Evolutionary conservation across 92 coral and sea anemone species (phyloP).

Genomic region (Pocillopora grandis): DNA sequence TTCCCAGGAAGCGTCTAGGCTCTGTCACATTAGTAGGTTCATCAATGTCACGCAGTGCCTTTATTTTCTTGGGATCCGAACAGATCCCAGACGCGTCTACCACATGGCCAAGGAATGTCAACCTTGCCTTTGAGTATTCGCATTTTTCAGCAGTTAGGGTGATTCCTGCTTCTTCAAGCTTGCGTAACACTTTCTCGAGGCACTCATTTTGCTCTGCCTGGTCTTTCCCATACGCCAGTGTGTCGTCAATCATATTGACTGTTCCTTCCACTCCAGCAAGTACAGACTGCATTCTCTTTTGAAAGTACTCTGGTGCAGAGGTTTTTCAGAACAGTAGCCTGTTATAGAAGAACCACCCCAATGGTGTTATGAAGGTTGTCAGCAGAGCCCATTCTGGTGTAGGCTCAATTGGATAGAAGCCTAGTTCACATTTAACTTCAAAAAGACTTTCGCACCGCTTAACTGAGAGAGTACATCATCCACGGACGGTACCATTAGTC

Average conservation of each 20-base stretch:
- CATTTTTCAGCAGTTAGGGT: no score
- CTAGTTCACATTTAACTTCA: not conserved
- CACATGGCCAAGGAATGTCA: no score
- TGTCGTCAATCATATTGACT: not conserved
- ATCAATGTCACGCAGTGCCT: no score
- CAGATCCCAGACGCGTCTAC: no score
- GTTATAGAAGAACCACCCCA: not conserved
- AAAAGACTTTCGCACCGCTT: not conserved
- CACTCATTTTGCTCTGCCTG: no score
- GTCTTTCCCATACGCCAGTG: no score
- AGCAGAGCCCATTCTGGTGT: constrained; percentile 45
- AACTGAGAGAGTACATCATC: not conserved
- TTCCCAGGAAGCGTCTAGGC: no score
- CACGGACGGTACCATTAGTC: constrained; percentile 24
- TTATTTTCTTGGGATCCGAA: no score
- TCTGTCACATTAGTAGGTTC: no score
- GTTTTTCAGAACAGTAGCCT: constrained; percentile 46
- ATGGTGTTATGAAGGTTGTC: constrained; percentile 3
- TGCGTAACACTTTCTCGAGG: no score
- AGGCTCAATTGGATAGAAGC: constrained; percentile 4
- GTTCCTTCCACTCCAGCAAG: constrained; percentile 51
- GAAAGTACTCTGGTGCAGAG: constrained; percentile 43
- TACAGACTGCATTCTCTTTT: constrained; percentile 52
- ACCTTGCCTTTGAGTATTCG: no score
- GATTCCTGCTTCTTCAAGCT: no score